Conservation (phyloP, 2,888 invertebrate species). For the Pardosa pseudoannulata region DNA sequence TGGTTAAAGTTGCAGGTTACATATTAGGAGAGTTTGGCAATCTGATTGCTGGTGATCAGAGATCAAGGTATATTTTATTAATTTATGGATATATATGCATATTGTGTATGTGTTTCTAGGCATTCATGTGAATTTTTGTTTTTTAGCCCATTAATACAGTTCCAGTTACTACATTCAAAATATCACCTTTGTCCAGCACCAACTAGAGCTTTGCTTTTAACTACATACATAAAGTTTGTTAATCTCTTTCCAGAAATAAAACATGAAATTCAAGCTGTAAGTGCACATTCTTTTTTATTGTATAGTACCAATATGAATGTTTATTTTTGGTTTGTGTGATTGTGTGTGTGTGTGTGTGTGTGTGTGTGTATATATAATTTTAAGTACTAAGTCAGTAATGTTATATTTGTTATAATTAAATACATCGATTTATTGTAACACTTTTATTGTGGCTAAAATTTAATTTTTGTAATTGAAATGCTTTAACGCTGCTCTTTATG, state of each 20-base stretch:
- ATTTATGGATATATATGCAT: not conserved
- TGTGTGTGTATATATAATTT: too few species aligned
- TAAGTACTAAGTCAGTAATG: too few species aligned
- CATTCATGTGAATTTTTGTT: conserved; percentile 1
- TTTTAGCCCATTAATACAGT: conserved; percentile 94
- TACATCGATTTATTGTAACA: too few species aligned
- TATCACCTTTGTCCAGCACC: conserved; percentile 98
- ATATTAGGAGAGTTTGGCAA: conserved; percentile 99
- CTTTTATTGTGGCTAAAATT: too few species aligned
- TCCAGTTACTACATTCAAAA: conserved; percentile 98
- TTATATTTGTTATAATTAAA: too few species aligned
- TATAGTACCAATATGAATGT: not conserved
- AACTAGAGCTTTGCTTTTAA: conserved; percentile 95
- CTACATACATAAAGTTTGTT: conserved; percentile 99
- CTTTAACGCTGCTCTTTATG: too few species aligned
- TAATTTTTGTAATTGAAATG: too few species aligned
- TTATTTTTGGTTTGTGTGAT: too few species aligned
- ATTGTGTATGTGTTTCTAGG: not conserved
- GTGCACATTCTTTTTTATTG: conserved; percentile 77
- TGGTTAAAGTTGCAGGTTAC: conserved; percentile 99
- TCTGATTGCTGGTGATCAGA: conserved; percentile 97
- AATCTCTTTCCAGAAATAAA: conserved; percentile 99
- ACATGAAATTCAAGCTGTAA: conserved; percentile 94
- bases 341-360: too few species aligned
- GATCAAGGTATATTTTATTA: conserved; percentile 84